These are phyloP conservation scores for Luehdorfia chinensis DNA, from an alignment of 1,140 invertebrate genomes.

Conservation along the genomic window DNA sequence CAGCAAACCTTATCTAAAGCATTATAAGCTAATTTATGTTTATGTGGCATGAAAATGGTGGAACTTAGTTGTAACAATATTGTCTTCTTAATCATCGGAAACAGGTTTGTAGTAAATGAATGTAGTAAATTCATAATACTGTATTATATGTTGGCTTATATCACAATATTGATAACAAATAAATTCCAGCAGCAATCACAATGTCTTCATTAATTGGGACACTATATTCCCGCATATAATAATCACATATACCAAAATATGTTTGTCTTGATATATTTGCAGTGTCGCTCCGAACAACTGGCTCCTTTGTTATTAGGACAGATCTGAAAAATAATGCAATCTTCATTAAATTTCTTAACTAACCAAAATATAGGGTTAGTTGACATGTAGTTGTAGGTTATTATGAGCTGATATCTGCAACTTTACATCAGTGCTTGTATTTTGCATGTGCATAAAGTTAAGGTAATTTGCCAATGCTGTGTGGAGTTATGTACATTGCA, in stretches of 20 bases:
- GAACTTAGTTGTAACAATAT: slow-evolving; percentile 45
- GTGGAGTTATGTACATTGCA: too few relatives aligned
- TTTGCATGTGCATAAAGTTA: too few relatives aligned
- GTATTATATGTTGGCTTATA: slow-evolving; percentile 19
- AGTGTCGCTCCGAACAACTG: slow-evolving; percentile 33
- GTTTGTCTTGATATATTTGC: slow-evolving; percentile 74
- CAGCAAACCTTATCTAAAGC: slow-evolving; percentile 75
- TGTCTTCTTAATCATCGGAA: not conserved
- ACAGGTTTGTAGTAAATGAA: not conserved
- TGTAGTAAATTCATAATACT: slow-evolving; percentile 36
- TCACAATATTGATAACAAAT: slow-evolving; percentile 38
- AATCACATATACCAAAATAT: slow-evolving; percentile 75
- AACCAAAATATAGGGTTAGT: too few relatives aligned
- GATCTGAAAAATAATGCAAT: slow-evolving; percentile 63
- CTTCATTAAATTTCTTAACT: too few relatives aligned
- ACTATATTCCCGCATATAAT: slow-evolving; percentile 62
- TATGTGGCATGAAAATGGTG: slow-evolving; percentile 69
- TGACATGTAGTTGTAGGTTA: too few relatives aligned
- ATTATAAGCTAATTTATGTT: slow-evolving; percentile 73
- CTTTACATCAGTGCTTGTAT: too few relatives aligned
- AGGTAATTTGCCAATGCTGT: too few relatives aligned
- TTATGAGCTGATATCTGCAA: too few relatives aligned
- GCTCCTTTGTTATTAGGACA: slow-evolving; percentile 61
- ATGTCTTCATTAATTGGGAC: slow-evolving; percentile 58
- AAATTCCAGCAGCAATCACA: slow-evolving; percentile 63